Percentiles rank a stretch among this genome's conserved stretches.
phyloP scores from a whole-genome alignment of 2,888 invertebrate genomes.

The Patella ulyssiponensis region DNA sequence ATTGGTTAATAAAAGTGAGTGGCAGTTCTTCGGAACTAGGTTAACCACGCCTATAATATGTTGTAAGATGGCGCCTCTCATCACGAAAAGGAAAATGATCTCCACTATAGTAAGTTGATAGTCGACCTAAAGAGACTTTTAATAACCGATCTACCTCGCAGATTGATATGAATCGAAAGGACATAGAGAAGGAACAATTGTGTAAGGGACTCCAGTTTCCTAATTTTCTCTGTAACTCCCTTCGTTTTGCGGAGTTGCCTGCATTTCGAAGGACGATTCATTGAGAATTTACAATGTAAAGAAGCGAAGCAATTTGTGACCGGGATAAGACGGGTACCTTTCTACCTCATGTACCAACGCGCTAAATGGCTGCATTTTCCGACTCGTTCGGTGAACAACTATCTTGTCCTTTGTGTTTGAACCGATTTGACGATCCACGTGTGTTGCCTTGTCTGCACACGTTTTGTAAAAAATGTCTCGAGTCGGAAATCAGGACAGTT shows the following conservation, averaged over 20 bases:
- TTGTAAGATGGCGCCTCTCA: constrained; percentile 49
- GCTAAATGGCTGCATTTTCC: constrained; percentile 50
- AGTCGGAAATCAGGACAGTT: constrained; percentile 41
- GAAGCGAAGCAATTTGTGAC: constrained; percentile 1
- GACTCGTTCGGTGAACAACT: constrained; percentile 59
- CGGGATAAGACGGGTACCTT: constrained; percentile 24
- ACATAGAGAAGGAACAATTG: background rate
- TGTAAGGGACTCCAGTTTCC: background rate
- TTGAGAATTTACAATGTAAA: background rate
- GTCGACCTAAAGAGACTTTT: constrained; percentile 15
- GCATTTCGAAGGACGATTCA: constrained; percentile 7
- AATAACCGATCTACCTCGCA: constrained; percentile 31
- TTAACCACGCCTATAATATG: constrained; percentile 45
- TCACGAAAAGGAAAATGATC: constrained; percentile 10
- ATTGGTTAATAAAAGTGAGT: constrained; percentile 48
- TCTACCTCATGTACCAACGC: constrained; percentile 27
- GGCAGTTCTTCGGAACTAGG: constrained; percentile 44
- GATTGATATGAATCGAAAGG: constrained; percentile 24
- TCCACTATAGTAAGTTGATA: constrained; percentile 6
- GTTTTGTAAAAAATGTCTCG: constrained; percentile 70
- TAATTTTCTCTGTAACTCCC: background rate
- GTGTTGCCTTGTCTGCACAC: constrained; percentile 71
- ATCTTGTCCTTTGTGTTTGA: constrained; percentile 67
- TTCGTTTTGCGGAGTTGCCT: constrained; percentile 9
- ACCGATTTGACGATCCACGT: constrained; percentile 66